Evolutionary conservation across 1,140 invertebrate genomes (phyloP).

Genomic region (Palaemon carinicauda): DNA sequence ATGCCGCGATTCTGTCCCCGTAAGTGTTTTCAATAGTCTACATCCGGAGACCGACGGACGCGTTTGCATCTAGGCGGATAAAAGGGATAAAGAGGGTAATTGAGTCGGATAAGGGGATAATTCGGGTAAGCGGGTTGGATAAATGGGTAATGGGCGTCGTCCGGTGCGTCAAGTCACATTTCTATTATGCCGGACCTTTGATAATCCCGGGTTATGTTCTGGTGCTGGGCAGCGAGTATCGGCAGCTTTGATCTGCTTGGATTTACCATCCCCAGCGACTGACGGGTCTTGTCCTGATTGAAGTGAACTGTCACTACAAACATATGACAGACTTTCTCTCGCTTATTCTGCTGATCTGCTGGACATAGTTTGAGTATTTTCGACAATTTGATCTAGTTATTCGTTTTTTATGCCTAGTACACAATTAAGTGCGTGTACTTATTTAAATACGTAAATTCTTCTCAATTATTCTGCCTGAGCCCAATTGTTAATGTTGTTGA

Average conservation of each 20-base stretch:
- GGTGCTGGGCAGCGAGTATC: neutral
- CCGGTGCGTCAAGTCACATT: slow-evolving; percentile 55
- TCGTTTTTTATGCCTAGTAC: too few relatives aligned
- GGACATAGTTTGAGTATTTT: too few relatives aligned
- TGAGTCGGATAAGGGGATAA: slow-evolving; percentile 53
- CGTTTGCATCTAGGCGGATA: slow-evolving; percentile 49
- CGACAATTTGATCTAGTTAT: too few relatives aligned
- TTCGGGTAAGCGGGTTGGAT: slow-evolving; percentile 39
- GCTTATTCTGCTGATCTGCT: too few relatives aligned
- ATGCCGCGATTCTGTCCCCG: slow-evolving; percentile 32
- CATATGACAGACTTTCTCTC: too few relatives aligned
- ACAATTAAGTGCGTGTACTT: too few relatives aligned
- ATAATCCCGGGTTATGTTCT: slow-evolving; percentile 44
- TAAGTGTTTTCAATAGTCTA: slow-evolving; percentile 46
- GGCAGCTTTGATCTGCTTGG: neutral
- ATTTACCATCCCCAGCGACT: too few relatives aligned
- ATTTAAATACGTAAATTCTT: too few relatives aligned
- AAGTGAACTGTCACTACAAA: too few relatives aligned
- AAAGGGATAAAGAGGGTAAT: slow-evolving; percentile 49
- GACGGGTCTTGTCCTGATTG: too few relatives aligned
- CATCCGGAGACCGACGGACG: slow-evolving; percentile 39
- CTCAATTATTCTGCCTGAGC: too few relatives aligned
- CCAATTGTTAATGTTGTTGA: neutral
- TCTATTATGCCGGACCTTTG: slow-evolving; percentile 37
- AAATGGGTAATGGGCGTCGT: slow-evolving; percentile 49